Base-by-base conservation (phyloP, 1,140 invertebrate species). In the Papilio machaon region DNA sequence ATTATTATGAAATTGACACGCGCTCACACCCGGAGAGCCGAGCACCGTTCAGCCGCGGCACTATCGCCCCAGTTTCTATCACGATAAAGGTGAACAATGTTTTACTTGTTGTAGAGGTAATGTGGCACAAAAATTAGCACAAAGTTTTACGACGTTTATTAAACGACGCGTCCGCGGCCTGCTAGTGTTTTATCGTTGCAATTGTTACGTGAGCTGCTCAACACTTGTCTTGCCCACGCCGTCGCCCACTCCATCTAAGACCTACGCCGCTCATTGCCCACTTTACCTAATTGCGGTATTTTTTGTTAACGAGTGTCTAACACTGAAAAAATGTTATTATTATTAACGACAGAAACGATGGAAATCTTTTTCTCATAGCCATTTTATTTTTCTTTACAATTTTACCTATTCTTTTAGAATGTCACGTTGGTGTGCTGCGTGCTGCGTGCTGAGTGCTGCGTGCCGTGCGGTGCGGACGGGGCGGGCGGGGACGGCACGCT, bases 111-210 rank as follows among this genome's bases (percentile, higher is more conserved):
- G 64, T 30, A n/a, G 15, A n/a, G 15, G 4, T 77, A 77, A 77
- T 60, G 54, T 60, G 13, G 19, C 17, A 15, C 15, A 35, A 23
- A 58, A 52, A 77, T 77, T 58, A 77, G 52, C 75, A 49, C 49
- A 77, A 78, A 78, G 17, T 60, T 78, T 78, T 77, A 77, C n/a
- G 76, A 58, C 47, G 30, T 78, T 78, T 78, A 78, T 78, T 60
- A 43, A n/a, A 43, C 60, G 52, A 52, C 19, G 23, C 30, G 52
- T 77, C 35, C 47, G 30, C 75, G 19, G 19, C 23, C 19, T 15
- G 30, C n/a, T n/a, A 15, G 49, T 10, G 47, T 46, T 17, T 49
- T 47, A 38, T 75, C 47, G 73, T 23, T 19, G 46, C 19, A 30
- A 75, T 75, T 75, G 73, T 52, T 19, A 13, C 23, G 30, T 67